Evolutionary conservation across 1,140 invertebrate genomes (phyloP).

Genomic region (Paracyclopina nana): DNA sequence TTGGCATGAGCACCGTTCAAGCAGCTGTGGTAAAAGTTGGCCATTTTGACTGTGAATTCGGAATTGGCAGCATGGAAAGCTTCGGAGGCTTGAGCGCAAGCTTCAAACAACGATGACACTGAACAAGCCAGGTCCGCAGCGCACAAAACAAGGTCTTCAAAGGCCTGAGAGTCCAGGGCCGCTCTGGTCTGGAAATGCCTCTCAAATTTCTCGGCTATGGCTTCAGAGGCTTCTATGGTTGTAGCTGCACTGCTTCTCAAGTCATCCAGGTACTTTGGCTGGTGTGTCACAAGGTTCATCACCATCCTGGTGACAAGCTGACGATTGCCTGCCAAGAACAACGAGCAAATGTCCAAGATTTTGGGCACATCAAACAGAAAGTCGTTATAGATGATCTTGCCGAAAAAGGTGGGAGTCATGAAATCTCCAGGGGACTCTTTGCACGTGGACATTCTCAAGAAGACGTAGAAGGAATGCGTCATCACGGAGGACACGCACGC

Average conservation of each 20-base stretch:
- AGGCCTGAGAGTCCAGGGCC: neutral
- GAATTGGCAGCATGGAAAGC: neutral
- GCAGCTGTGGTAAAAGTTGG: no score
- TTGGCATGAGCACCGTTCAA: no score
- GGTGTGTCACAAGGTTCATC: constrained; percentile 2
- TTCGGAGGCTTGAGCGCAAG: neutral
- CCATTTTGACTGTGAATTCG: no score
- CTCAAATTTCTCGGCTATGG: neutral
- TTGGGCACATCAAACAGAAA: neutral
- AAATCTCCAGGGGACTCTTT: neutral
- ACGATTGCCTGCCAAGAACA: neutral
- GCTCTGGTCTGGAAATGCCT: no score
- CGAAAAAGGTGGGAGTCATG: neutral
- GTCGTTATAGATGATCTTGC: constrained; percentile 3
- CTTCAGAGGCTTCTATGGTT: neutral
- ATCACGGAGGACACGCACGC: neutral
- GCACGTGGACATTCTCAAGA: constrained; percentile 1
- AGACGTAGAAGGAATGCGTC: neutral
- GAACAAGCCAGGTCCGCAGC: neutral
- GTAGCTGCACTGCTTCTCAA: neutral
- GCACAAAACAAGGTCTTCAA: neutral
- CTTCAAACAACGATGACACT: neutral
- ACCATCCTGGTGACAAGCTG: neutral
- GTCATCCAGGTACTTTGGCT: constrained; percentile 5
- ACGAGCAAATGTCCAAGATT: neutral